A percentile compares a stretch with the other conserved stretches of the same genome.
phyloP scores from a whole-genome alignment of 2,113 vertebrate species.

The Rhegmatorhina hoffmannsi region DNA sequence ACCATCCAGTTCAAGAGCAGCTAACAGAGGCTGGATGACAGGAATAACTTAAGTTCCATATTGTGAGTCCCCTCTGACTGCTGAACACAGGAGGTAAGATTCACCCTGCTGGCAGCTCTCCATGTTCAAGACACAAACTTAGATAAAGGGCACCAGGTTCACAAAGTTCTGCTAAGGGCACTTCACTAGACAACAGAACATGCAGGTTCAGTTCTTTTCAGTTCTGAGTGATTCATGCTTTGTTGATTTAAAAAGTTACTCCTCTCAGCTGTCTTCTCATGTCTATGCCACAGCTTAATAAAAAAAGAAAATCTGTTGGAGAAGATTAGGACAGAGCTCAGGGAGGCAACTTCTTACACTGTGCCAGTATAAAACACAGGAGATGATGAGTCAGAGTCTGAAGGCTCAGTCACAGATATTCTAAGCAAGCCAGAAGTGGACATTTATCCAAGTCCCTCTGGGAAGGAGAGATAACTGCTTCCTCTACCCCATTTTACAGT shows the following conservation, averaged over 20 bases:
- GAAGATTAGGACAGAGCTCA: neutral
- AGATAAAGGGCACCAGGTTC: neutral
- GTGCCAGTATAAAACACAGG: neutral
- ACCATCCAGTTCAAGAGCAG: neutral
- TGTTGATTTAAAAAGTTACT: neutral
- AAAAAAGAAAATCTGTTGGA: neutral
- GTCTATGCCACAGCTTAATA: neutral
- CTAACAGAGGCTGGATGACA: neutral
- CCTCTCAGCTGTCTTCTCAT: neutral
- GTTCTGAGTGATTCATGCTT: neutral
- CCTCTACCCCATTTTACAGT: neutral
- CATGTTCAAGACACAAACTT: neutral
- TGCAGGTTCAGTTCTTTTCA: neutral
- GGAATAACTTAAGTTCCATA: neutral
- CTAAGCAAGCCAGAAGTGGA: neutral
- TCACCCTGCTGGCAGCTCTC: neutral
- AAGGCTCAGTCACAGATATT: neutral
- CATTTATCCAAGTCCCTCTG: neutral
- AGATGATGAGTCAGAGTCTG: conserved; percentile 20
- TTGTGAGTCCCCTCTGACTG: neutral
- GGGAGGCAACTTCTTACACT: neutral
- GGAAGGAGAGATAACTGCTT: neutral
- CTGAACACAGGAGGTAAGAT: neutral
- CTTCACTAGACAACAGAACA: neutral
- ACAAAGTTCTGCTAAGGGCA: neutral